These are phyloP conservation scores for Equus przewalskii DNA, from an alignment of 2,113 vertebrate species.

Conservation along the genomic window DNA sequence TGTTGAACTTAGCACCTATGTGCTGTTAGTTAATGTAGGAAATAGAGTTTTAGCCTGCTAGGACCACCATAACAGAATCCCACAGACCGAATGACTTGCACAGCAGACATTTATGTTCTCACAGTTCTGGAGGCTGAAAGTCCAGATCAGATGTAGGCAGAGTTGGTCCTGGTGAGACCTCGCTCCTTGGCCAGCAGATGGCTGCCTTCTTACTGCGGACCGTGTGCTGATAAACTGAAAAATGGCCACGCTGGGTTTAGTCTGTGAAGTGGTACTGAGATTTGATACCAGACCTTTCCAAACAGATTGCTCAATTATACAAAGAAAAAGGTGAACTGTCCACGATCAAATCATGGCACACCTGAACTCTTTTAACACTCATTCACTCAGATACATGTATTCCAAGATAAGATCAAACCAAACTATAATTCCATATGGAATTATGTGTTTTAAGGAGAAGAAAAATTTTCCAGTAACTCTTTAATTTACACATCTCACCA, in stretches of 20 bases:
- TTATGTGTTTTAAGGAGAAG: background rate
- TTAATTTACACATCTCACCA: background rate
- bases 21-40: background rate
- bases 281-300: background rate
- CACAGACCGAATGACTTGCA: background rate
- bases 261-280: background rate
- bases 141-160: background rate
- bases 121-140: background rate
- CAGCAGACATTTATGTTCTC: background rate
- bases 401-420: background rate
- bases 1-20: background rate
- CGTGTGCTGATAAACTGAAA: background rate
- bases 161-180: too few species aligned
- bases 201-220: background rate
- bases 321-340: background rate
- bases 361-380: background rate
- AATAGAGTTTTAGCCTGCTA: background rate
- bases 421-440: background rate
- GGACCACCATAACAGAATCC: background rate
- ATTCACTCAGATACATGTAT: background rate
- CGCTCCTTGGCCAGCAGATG: background rate
- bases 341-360: background rate
- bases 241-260: background rate
- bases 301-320: background rate
- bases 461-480: background rate